These are phyloP conservation scores for Eidolon helvum DNA, from an alignment of 2,113 vertebrate genomes.

Conservation along the genomic window DNA sequence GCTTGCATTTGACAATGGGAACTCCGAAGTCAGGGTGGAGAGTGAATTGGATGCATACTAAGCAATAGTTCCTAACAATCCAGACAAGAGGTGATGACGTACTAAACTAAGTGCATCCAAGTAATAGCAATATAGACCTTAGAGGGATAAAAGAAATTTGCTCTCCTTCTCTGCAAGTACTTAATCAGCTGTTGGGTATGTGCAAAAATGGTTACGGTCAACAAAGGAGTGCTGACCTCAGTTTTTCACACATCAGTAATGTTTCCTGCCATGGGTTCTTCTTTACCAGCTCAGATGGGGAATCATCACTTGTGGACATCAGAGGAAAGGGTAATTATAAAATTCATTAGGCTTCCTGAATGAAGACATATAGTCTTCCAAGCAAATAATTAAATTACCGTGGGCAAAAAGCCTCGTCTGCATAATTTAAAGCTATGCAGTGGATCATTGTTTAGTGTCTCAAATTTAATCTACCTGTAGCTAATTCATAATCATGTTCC, in stretches of 20 bases:
- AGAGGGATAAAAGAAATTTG: not conserved
- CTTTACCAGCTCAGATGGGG: slow-evolving; percentile 3
- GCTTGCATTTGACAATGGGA: not conserved
- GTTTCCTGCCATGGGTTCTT: slow-evolving; percentile 13
- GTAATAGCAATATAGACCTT: not conserved
- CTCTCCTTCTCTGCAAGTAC: not conserved
- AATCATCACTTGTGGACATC: slow-evolving; percentile 40
- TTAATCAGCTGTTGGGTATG: not conserved
- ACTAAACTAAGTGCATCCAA: not conserved
- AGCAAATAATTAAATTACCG: slow-evolving; percentile 51
- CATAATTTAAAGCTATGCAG: slow-evolving; percentile 48
- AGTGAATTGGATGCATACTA: not conserved
- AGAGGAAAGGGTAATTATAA: slow-evolving; percentile 46
- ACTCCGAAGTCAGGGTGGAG: not conserved
- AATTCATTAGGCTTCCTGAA: slow-evolving; percentile 64
- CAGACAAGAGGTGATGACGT: not conserved
- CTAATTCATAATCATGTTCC: slow-evolving; percentile 10
- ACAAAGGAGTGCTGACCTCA: not conserved
- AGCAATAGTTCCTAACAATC: not conserved
- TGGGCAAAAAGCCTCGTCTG: slow-evolving; percentile 20
- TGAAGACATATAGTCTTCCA: slow-evolving; percentile 54
- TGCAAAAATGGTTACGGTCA: not conserved
- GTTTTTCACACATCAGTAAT: slow-evolving; percentile 3
- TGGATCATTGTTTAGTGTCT: slow-evolving; percentile 41
- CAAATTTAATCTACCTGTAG: not conserved